Percentiles rank a stretch among this genome's conserved stretches.
Evolutionary conservation across 2,113 vertebrate genomes (phyloP).

Genomic region (Kryptolebias marmoratus): DNA sequence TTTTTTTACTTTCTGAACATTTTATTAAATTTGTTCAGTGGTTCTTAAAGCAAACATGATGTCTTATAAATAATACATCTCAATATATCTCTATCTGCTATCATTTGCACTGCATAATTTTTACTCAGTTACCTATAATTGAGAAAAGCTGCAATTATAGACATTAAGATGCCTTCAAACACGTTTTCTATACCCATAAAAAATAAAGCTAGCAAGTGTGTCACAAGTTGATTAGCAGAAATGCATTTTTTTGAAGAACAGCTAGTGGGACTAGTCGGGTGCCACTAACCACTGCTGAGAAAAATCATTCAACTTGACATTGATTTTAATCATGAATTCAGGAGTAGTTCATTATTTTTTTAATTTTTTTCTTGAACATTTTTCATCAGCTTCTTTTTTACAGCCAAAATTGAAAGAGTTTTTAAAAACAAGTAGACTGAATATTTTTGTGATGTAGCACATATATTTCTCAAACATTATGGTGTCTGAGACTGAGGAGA

Average conservation of each 20-base stretch:
- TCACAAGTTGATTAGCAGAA: background rate
- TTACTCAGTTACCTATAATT: background rate
- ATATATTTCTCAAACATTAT: conserved; percentile 32
- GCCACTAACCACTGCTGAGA: no score
- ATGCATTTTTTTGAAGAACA: background rate
- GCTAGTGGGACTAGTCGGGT: background rate
- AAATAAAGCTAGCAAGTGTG: background rate
- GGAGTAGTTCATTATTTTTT: no score
- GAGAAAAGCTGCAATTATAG: background rate
- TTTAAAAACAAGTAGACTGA: background rate
- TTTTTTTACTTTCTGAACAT: no score
- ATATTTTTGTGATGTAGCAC: background rate
- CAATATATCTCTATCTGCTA: background rate
- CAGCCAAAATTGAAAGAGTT: no score
- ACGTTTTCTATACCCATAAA: background rate
- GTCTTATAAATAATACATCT: no score
- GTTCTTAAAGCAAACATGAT: no score
- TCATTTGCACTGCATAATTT: no score
- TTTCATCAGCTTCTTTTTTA: no score
- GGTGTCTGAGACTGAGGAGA: conserved; percentile 26
- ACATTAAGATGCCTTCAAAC: background rate
- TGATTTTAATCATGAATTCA: no score
- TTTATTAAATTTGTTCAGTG: no score
- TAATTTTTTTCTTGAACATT: no score
- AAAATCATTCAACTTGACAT: background rate